Percentiles rank a stretch among this genome's conserved stretches.
Evolutionary conservation across 2,888 invertebrate genomes (phyloP).

Genomic region (Clitarchus hookeri): DNA sequence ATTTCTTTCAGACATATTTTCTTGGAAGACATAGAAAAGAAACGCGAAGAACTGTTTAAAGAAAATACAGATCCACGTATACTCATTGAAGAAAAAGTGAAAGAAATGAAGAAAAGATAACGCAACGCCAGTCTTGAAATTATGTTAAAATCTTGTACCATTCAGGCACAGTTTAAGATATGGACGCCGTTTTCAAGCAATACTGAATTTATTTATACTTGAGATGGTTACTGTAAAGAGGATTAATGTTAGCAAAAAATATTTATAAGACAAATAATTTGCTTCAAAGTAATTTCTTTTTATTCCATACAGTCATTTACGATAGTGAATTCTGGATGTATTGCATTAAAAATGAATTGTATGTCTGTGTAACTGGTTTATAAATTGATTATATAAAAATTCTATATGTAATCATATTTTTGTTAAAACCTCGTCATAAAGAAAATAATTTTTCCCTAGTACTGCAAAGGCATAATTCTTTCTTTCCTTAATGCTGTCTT

Average conservation of each 20-base stretch:
- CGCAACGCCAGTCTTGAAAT: not conserved
- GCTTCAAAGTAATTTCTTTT: not conserved
- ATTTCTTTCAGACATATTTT: not conserved
- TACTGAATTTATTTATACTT: not conserved
- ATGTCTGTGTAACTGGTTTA: not conserved
- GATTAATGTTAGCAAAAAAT: not conserved
- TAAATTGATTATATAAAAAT: too few species aligned
- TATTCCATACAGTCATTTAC: not conserved
- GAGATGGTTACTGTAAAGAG: not conserved
- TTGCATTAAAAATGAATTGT: not conserved
- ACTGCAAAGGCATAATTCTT: too few species aligned
- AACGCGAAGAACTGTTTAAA: conserved; percentile 18
- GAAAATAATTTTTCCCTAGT: too few species aligned
- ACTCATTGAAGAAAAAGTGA: not conserved
- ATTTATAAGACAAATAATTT: not conserved
- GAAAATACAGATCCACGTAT: not conserved
- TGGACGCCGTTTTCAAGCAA: not conserved
- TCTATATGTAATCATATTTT: too few species aligned
- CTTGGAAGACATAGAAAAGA: not conserved
- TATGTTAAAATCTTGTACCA: too few species aligned
- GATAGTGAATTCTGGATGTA: not conserved
- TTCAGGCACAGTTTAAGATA: not conserved
- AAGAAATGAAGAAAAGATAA: conserved; percentile 3
- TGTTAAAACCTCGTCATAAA: too few species aligned
- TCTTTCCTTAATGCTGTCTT: too few species aligned